Percentiles rank a stretch among this genome's conserved stretches.
Conservation (phyloP, 2,797 vertebrate species). For the Enoplosus armatus region DNA sequence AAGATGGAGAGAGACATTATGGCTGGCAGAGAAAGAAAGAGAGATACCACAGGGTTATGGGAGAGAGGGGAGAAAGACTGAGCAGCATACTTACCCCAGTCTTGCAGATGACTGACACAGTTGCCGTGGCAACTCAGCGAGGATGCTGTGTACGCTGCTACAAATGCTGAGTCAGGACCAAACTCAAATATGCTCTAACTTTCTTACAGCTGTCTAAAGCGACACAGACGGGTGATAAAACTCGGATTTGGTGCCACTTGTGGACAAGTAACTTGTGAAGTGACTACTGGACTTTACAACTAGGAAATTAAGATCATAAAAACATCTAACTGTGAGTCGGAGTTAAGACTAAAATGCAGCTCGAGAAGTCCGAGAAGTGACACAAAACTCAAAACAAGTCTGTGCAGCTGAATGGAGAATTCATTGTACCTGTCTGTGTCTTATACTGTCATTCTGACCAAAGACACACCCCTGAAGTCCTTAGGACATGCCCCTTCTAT, state of each 20-base stretch:
- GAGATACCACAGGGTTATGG: background rate
- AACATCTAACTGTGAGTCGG: background rate
- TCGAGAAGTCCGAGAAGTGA: conserved; percentile 5
- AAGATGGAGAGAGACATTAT: background rate
- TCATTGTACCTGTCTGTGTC: conserved; percentile 68
- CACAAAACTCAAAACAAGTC: conserved; percentile 29
- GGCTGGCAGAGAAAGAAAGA: background rate
- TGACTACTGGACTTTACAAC: background rate
- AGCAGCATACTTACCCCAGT: conserved; percentile 77
- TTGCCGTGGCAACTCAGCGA: conserved; percentile 78
- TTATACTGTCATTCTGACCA: conserved; percentile 78
- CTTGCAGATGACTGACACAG: conserved; percentile 60
- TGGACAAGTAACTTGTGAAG: conserved; percentile 8
- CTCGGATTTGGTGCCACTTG: background rate
- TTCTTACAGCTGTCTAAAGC: conserved; percentile 17
- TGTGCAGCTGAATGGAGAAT: conserved; percentile 58
- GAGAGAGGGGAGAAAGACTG: conserved; percentile 23
- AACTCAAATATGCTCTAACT: conserved; percentile 36
- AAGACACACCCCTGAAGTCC: conserved; percentile 74
- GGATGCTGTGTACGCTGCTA: conserved; percentile 68
- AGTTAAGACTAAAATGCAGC: background rate
- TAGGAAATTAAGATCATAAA: background rate
- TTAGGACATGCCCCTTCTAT: conserved; percentile 67
- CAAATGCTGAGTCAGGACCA: conserved; percentile 59
- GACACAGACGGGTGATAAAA: conserved; percentile 1